Base-by-base conservation (phyloP, 2,797 vertebrate genomes). In the Meriones psammophilus region DNA sequence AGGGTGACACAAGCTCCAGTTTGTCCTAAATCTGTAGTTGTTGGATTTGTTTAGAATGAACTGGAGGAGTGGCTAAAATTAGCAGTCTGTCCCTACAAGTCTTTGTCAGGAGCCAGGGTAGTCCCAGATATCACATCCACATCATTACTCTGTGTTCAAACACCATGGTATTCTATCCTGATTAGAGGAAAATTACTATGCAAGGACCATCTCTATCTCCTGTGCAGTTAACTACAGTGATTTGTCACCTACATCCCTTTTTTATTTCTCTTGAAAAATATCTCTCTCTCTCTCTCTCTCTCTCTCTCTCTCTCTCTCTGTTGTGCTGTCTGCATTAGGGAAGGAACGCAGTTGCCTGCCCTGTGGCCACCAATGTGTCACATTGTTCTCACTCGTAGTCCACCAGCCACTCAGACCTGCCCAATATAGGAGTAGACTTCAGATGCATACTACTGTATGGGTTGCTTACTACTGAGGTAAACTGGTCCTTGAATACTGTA, bases 41-140 rank as follows among this genome's bases (percentile, higher is more conserved):
- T 78, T 56, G 9, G 26, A 18, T 90, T 90, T 90, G 33, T 79
- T 89, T n/a, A 54, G 60, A 78, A 50, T 78, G 60, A 78, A 89
- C 42, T 54, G 20, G 30, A 50, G 36, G 8, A 89, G 30, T 87
- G 6, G 22, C 33, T 87, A 64, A 42, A 66, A 84, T 66, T 66
- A 66, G 5, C n/a, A 30, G 15, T 54, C 60, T 79, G 33, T 36
- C 22, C 33, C 60, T 42, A 79, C 24, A 79, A 3, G 22, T 33
- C 50, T 90, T 24, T 18, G 20, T 79, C 24, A 39, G n/a, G 24
- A 54, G 46, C 33, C 62, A 68, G 42, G 3, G 22, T 68, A 56
- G 46, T 17, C 46, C 17, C 24, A 68, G 46, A 68, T 90, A 46
- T 24, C 33, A 66, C 66, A 33, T 68, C 62, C 26, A 56, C 71